Percentiles rank a stretch among this genome's conserved stretches.
phyloP scores from a whole-genome alignment of 1,140 invertebrate species.

The Formica selysi region DNA sequence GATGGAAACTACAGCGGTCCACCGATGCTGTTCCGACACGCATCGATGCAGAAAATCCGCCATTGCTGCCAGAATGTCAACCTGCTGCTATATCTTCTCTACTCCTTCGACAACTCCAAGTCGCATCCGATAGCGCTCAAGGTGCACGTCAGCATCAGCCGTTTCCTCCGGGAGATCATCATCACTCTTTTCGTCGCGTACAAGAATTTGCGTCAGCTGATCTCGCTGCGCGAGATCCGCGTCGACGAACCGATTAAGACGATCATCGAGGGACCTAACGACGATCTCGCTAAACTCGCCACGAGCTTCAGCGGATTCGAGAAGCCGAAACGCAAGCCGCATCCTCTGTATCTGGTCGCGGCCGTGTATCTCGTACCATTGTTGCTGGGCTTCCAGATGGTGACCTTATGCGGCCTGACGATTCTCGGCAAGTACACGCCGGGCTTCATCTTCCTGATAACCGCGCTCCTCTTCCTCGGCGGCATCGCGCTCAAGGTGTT shows the following conservation, averaged over 20 bases:
- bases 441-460: slow-evolving; percentile 83
- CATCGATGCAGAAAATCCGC: slow-evolving; percentile 84
- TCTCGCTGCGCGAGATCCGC: slow-evolving; percentile 53
- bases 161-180: slow-evolving; percentile 75
- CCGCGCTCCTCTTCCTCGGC: slow-evolving; percentile 79
- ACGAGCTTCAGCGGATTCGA: slow-evolving; percentile 27
- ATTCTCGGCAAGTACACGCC: slow-evolving; percentile 81
- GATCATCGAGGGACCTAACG: neutral
- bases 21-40: slow-evolving; percentile 80
- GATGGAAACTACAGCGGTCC: slow-evolving; percentile 83
- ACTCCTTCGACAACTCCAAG: slow-evolving; percentile 83
- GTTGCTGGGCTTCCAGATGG: slow-evolving; percentile 77
- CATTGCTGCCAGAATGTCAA: slow-evolving; percentile 85
- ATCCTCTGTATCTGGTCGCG: slow-evolving; percentile 68
- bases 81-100: slow-evolving; percentile 83
- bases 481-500: slow-evolving; percentile 81
- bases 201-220: slow-evolving; percentile 67
- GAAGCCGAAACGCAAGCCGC: slow-evolving; percentile 73
- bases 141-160: slow-evolving; percentile 77
- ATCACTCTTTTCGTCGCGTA: slow-evolving; percentile 79
- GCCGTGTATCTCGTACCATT: slow-evolving; percentile 82
- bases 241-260: neutral
- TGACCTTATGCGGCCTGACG: slow-evolving; percentile 77
- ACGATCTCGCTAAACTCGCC: neutral
- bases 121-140: slow-evolving; percentile 80